Evolutionary conservation across 2,888 invertebrate species (phyloP).

Genomic region (Ennomos quercinarius): DNA sequence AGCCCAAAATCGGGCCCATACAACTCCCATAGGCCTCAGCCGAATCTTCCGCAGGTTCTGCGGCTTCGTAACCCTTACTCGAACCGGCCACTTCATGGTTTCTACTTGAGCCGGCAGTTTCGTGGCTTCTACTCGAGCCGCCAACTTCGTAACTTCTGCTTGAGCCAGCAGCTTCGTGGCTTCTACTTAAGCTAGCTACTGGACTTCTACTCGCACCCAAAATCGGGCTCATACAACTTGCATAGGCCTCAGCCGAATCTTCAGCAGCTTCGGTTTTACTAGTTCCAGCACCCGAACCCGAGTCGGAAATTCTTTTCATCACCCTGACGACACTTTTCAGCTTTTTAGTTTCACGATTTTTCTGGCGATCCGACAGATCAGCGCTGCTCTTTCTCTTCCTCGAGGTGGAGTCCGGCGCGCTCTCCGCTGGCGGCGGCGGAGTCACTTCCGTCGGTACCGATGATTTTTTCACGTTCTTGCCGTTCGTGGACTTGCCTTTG

Average conservation of each 20-base stretch:
- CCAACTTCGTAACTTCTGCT: background rate
- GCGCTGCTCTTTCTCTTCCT: background rate
- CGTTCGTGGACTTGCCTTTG: slow-evolving; percentile 35
- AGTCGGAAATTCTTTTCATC: slow-evolving; percentile 43
- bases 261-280: too few species aligned
- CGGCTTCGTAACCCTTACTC: too few species aligned
- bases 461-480: slow-evolving; percentile 36
- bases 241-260: too few species aligned
- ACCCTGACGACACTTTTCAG: slow-evolving; percentile 77
- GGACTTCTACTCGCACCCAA: too few species aligned
- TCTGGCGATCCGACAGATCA: slow-evolving; percentile 30
- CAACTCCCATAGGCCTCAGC: too few species aligned
- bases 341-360: slow-evolving; percentile 63
- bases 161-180: too few species aligned
- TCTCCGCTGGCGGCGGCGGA: background rate
- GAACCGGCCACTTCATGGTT: too few species aligned
- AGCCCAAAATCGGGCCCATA: too few species aligned
- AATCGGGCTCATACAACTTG: too few species aligned
- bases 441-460: background rate
- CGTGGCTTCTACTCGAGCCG: slow-evolving; percentile 1
- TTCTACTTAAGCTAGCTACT: too few species aligned
- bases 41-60: too few species aligned
- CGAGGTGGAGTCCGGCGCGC: background rate
- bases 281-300: slow-evolving; percentile 7
- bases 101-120: too few species aligned